Conservation (phyloP, 2,888 invertebrate genomes). For the Pseudolycoriella hygida region DNA sequence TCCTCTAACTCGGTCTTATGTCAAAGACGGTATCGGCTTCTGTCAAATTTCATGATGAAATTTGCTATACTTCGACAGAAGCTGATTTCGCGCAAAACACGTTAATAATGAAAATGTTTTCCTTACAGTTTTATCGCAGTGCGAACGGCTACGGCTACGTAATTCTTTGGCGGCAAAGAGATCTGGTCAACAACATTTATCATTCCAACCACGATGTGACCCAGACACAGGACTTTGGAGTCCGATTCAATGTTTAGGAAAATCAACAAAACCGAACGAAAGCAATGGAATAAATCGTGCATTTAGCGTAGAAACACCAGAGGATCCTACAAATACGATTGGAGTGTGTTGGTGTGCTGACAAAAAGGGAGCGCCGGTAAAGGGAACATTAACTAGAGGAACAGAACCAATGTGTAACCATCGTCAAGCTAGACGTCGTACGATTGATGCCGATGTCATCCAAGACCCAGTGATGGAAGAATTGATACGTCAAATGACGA, state of each 20-base stretch:
- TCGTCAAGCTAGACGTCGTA: constrained; percentile 51
- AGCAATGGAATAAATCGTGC: constrained; percentile 13
- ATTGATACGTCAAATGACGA: constrained; percentile 46
- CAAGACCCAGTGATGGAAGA: constrained; percentile 43
- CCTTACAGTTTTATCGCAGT: constrained; percentile 50
- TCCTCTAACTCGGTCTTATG: constrained; percentile 7
- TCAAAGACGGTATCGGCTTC: too few relatives aligned
- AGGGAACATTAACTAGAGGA: constrained; percentile 61
- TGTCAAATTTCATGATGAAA: too few relatives aligned
- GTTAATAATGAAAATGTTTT: too few relatives aligned
- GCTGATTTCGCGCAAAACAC: too few relatives aligned
- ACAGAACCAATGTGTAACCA: constrained; percentile 62
- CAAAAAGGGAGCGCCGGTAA: constrained; percentile 60
- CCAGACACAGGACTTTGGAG: constrained; percentile 58
- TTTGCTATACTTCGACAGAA: too few relatives aligned
- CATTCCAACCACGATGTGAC: constrained; percentile 52
- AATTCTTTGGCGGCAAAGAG: constrained; percentile 54
- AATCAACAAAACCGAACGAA: constrained; percentile 19
- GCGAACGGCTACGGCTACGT: constrained; percentile 62
- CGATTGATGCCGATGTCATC: constrained; percentile 15
- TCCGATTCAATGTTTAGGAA: constrained; percentile 60
- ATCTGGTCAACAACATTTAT: constrained; percentile 30
- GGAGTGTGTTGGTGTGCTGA: constrained; percentile 82
- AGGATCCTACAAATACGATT: constrained; percentile 20
- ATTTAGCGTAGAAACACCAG: constrained; percentile 11